Evolutionary conservation across 2,797 vertebrate species (phyloP).

Genomic region (Onychomys leucogaster): DNA sequence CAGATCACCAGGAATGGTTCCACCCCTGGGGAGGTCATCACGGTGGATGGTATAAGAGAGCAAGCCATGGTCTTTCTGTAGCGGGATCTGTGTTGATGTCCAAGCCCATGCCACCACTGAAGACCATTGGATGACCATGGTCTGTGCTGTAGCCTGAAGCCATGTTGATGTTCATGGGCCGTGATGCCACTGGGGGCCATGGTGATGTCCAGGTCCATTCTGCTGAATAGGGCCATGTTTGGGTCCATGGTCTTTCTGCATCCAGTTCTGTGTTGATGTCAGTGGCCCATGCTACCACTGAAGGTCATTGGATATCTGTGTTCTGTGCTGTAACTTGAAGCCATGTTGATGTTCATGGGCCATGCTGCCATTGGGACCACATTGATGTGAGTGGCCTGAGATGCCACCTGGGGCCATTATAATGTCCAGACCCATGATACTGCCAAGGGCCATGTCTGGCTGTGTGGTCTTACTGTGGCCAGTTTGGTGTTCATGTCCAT

Average conservation of each 20-base stretch:
- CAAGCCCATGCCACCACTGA: no score
- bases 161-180: no score
- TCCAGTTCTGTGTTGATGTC: no score
- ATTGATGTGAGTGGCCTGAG: background rate
- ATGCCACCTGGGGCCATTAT: background rate
- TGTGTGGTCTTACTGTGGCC: background rate
- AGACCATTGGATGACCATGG: no score
- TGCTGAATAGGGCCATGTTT: no score
- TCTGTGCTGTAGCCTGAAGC: no score
- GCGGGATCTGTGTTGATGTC: background rate
- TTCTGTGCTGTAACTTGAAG: no score
- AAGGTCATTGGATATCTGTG: background rate
- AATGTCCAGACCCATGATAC: background rate
- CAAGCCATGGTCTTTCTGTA: background rate
- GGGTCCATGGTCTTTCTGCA: no score
- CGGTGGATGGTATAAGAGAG: background rate
- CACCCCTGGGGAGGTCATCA: background rate
- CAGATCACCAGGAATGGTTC: background rate
- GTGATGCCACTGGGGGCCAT: no score
- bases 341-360: no score
- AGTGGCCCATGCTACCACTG: background rate
- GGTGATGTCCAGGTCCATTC: no score
- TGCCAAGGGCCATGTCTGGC: background rate
- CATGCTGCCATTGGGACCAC: no score
- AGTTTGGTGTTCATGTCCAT: background rate